Percentiles rank a stretch among this genome's conserved stretches.
These are phyloP conservation scores for Phaethon lepturus DNA, from an alignment of 2,113 vertebrate genomes.

Conservation along the genomic window DNA sequence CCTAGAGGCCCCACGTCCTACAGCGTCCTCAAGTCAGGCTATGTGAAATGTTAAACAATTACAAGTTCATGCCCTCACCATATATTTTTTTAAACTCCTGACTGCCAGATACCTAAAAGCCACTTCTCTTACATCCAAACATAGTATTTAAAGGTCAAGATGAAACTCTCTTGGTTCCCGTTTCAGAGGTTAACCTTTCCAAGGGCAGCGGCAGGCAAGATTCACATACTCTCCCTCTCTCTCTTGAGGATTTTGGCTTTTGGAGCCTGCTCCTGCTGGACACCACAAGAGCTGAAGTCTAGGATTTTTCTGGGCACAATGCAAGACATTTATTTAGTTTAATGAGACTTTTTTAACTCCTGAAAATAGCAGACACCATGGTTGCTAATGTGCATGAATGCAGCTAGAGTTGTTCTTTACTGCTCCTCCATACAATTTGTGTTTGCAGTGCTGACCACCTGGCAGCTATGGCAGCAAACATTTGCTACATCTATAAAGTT, in stretches of 20 bases:
- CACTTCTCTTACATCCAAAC: not conserved
- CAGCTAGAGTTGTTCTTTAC: not conserved
- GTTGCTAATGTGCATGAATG: not conserved
- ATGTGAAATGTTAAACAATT: not conserved
- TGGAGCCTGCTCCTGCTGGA: not conserved
- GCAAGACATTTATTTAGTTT: not conserved
- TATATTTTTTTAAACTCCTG: not conserved
- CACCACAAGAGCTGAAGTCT: not conserved
- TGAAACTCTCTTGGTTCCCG: not conserved
- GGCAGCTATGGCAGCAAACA: not conserved
- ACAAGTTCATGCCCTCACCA: not conserved
- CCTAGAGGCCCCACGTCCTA: rapidly evolving
- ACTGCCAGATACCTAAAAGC: not conserved
- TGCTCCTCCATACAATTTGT: not conserved
- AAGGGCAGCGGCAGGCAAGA: not conserved
- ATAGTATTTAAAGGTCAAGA: conserved; percentile 49
- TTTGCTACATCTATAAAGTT: not conserved
- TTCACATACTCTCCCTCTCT: not conserved
- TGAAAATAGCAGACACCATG: not conserved
- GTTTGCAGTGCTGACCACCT: not conserved
- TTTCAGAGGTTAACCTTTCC: conserved; percentile 37
- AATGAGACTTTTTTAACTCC: not conserved
- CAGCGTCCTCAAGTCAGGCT: not conserved
- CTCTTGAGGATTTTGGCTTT: not conserved
- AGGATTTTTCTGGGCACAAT: not conserved